phyloP scores from a whole-genome alignment of 2,888 invertebrate species.

The Drosophila phalerata region DNA sequence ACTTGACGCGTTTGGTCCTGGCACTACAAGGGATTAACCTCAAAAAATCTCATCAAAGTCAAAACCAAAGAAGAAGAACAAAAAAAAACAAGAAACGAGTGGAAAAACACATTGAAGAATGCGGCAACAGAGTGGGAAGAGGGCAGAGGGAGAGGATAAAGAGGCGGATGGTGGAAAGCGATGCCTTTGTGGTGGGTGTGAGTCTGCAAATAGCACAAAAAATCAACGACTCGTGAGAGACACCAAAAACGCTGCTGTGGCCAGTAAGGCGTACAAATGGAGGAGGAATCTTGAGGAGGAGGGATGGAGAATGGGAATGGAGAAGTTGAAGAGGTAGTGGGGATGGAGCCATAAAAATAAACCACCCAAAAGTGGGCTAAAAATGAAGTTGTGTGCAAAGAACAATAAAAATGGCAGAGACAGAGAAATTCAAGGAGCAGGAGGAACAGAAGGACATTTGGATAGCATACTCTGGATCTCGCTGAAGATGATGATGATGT shows the following conservation, averaged over 20 bases:
- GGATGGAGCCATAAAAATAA: conserved; percentile 79
- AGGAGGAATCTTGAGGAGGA: no score
- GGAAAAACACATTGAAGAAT: conserved; percentile 25
- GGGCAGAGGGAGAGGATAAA: no score
- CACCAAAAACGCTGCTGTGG: conserved; percentile 37
- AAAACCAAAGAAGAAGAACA: conserved; percentile 67
- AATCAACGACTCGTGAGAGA: conserved; percentile 69
- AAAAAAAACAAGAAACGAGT: conserved; percentile 15
- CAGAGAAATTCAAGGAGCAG: neutral
- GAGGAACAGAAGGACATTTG: neutral
- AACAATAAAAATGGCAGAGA: conserved; percentile 77
- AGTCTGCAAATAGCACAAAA: conserved; percentile 73
- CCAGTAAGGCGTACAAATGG: neutral
- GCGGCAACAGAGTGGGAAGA: neutral
- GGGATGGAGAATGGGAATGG: neutral
- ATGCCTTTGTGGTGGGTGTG: conserved; percentile 58
- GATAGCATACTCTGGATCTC: conserved; percentile 6
- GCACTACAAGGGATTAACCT: conserved; percentile 83
- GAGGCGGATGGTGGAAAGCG: conserved; percentile 14
- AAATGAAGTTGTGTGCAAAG: conserved; percentile 79
- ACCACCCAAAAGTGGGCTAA: conserved; percentile 80
- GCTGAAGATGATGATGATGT: conserved; percentile 12
- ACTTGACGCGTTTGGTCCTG: conserved; percentile 76
- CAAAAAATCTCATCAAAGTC: conserved; percentile 83
- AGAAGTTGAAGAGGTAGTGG: neutral